Conservation (phyloP, 2,113 vertebrate genomes). For the Progne subis region DNA sequence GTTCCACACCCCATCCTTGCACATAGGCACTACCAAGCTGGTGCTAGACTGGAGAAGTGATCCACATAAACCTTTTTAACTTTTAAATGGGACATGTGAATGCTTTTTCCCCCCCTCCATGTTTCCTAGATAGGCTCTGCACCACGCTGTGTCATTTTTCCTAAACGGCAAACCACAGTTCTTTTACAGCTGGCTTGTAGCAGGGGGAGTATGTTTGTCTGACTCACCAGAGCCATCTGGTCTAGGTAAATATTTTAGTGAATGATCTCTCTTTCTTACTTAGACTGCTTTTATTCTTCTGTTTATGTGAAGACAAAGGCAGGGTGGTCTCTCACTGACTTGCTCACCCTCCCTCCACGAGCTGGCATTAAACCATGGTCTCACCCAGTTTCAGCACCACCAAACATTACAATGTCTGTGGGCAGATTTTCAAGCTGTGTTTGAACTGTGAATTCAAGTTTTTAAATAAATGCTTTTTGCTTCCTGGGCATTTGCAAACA, state of each 20-base stretch:
- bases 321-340: background rate
- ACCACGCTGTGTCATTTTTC: background rate
- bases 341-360: background rate
- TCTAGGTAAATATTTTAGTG: constrained; percentile 32
- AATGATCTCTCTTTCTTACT: background rate
- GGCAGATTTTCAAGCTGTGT: background rate
- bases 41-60: background rate
- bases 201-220: constrained; percentile 2
- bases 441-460: background rate
- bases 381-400: background rate
- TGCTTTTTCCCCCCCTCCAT: background rate
- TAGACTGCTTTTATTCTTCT: background rate
- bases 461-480: background rate
- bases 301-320: background rate
- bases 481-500: background rate
- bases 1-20: background rate
- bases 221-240: constrained; percentile 55
- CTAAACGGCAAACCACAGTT: background rate
- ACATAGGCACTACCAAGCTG: background rate
- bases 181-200: background rate
- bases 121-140: background rate
- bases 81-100: background rate
- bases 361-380: background rate
- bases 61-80: background rate
- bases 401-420: background rate